Evolutionary conservation across 2,113 vertebrate species (phyloP).

Genomic region (Cavia porcellus): DNA sequence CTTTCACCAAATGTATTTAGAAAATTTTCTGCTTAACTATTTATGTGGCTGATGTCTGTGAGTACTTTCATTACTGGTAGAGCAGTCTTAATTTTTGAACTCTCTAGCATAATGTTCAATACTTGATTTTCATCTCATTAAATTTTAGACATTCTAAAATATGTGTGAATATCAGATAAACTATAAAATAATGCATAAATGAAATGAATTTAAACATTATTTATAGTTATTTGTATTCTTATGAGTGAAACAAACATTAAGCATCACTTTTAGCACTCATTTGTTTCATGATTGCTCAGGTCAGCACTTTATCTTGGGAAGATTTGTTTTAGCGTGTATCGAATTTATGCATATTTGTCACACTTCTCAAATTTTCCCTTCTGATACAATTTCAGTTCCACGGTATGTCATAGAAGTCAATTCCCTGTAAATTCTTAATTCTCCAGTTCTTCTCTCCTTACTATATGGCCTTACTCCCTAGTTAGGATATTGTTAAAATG

Average conservation of each 20-base stretch:
- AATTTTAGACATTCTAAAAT: not conserved
- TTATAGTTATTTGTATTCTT: not conserved
- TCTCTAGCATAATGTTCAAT: not conserved
- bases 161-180: not conserved
- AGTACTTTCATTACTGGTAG: not conserved
- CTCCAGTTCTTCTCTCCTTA: not conserved
- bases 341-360: not conserved
- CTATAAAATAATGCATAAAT: not conserved
- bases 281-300: not conserved
- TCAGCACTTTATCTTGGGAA: not conserved
- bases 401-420: not conserved
- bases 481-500: not conserved
- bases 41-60: not conserved
- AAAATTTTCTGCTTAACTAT: not conserved
- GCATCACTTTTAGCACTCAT: not conserved
- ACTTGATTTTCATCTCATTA: conserved; percentile 16
- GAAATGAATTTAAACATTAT: not conserved
- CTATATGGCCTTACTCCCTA: not conserved
- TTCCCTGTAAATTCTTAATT: not conserved
- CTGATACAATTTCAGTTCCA: not conserved
- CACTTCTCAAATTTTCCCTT: not conserved
- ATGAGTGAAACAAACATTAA: not conserved
- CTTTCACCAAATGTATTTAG: not conserved
- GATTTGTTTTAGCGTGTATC: not conserved
- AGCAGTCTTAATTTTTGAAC: not conserved